Conservation (phyloP, 2,797 vertebrate genomes). For the Scleropages formosus region DNA sequence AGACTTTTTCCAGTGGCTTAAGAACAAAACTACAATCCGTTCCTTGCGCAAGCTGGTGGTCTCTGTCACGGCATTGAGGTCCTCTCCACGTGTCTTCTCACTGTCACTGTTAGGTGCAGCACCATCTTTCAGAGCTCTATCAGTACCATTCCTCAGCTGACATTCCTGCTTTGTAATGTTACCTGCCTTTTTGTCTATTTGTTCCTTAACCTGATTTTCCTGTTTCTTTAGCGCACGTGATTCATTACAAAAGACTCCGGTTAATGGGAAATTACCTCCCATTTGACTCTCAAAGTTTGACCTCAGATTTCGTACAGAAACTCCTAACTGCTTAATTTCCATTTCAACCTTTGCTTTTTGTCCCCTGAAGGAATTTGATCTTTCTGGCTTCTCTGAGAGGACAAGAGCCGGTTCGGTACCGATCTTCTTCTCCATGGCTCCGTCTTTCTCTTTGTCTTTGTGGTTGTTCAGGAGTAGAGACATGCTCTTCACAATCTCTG, state of each 20-base stretch:
- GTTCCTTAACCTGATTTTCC: background rate
- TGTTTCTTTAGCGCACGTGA: slow-evolving; percentile 11
- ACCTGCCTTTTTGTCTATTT: slow-evolving; percentile 18
- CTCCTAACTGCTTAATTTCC: slow-evolving; percentile 85
- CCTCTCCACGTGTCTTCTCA: slow-evolving; percentile 59
- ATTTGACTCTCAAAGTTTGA: slow-evolving; percentile 79
- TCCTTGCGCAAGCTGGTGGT: slow-evolving; percentile 83
- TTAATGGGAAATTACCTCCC: background rate
- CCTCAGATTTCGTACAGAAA: slow-evolving; percentile 83
- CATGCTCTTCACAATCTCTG: slow-evolving; percentile 84
- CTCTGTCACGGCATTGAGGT: slow-evolving; percentile 55
- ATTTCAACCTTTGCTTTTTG: slow-evolving; percentile 71
- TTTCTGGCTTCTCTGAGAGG: slow-evolving; percentile 66
- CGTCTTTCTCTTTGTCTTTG: slow-evolving; percentile 58
- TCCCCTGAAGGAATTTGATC: slow-evolving; percentile 57
- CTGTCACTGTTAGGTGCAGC: slow-evolving; percentile 56
- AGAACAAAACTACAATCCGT: slow-evolving; percentile 85
- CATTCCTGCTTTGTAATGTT: background rate
- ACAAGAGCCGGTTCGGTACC: slow-evolving; percentile 71
- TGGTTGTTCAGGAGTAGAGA: slow-evolving; percentile 79
- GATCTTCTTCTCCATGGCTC: slow-evolving; percentile 71
- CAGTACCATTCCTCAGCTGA: slow-evolving; percentile 20
- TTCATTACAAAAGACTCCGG: slow-evolving; percentile 41
- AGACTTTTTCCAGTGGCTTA: slow-evolving; percentile 91
- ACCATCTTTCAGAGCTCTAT: slow-evolving; percentile 32